phyloP scores from a whole-genome alignment of 2,113 vertebrate genomes.

The Sardina pilchardus region DNA sequence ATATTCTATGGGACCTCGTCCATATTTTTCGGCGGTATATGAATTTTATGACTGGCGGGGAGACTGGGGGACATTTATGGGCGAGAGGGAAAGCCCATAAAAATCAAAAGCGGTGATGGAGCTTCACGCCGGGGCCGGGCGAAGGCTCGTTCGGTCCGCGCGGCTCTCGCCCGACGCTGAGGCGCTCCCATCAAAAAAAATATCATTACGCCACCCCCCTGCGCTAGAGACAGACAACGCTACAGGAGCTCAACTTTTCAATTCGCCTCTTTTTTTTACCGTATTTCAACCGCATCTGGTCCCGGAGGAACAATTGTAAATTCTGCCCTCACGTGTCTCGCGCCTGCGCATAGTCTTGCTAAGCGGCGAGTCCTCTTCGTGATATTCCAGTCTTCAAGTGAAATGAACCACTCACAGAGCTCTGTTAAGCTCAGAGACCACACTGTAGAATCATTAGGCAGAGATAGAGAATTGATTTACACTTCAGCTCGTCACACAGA shows the following conservation, averaged over 20 bases:
- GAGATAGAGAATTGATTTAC: background rate
- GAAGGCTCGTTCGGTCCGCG: no score
- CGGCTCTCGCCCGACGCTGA: no score
- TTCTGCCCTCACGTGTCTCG: background rate
- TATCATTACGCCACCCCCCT: no score
- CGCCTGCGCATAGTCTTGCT: background rate
- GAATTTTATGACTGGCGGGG: constrained; percentile 5
- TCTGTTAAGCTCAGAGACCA: background rate
- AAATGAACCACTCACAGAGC: background rate
- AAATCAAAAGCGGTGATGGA: background rate
- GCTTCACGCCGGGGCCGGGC: background rate
- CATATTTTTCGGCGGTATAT: constrained; percentile 9
- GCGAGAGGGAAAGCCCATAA: background rate
- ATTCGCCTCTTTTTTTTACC: background rate
- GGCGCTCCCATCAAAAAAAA: no score
- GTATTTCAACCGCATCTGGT: background rate
- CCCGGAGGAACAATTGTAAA: background rate
- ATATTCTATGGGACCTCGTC: background rate
- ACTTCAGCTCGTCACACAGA: background rate
- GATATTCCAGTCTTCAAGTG: background rate
- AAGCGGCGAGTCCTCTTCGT: no score
- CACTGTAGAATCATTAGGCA: background rate
- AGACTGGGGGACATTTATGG: background rate
- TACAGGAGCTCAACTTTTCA: background rate
- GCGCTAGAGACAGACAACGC: no score